These are phyloP conservation scores for Rhipidura dahli DNA, from an alignment of 2,113 vertebrate species.

Conservation along the genomic window DNA sequence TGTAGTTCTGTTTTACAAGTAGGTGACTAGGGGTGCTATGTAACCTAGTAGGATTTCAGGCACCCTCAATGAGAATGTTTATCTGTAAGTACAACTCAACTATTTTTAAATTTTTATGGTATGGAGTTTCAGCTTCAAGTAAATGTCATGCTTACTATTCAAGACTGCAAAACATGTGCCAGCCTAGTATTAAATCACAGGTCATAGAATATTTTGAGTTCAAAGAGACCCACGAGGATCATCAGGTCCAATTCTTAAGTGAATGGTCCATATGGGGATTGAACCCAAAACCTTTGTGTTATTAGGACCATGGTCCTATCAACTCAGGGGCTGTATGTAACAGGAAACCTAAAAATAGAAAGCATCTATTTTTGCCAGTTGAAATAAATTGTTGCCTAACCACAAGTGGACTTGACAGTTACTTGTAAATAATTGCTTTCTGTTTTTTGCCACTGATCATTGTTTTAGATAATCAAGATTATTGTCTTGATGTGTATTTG, in stretches of 20 bases:
- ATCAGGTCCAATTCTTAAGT: background rate
- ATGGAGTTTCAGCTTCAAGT: background rate
- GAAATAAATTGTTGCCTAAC: background rate
- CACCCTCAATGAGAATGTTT: background rate
- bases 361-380: background rate
- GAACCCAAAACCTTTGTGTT: background rate
- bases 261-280: background rate
- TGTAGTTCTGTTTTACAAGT: background rate
- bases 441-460: constrained; percentile 21
- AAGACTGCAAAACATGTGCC: background rate
- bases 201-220: background rate
- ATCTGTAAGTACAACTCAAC: background rate
- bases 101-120: background rate
- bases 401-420: constrained; percentile 50
- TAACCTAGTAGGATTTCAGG: background rate
- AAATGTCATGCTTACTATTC: background rate
- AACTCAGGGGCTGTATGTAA: background rate
- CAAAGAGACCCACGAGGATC: background rate
- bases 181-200: background rate
- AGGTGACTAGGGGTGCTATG: too few species aligned
- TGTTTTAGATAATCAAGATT: constrained; percentile 27
- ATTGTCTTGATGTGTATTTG: background rate
- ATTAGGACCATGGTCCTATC: fast-evolving
- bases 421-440: constrained; percentile 57
- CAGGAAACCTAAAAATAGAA: background rate